Base-by-base conservation (phyloP, 2,888 invertebrate genomes). In the Acleris cristana region DNA sequence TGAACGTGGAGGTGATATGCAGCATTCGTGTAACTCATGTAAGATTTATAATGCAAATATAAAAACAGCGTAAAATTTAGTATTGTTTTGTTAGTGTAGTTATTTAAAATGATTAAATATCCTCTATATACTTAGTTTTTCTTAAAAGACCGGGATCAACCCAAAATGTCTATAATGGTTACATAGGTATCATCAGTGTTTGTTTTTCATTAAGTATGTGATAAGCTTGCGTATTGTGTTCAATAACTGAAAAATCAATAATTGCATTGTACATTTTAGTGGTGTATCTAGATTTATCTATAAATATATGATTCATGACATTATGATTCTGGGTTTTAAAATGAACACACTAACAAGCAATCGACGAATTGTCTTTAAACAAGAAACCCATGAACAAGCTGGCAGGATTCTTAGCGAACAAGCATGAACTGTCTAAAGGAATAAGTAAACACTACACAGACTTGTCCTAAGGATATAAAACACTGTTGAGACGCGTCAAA, bases 381-480 rank as follows among this genome's bases (percentile, higher is more conserved):
- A 40, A 40, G 14, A n/a, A 18, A 48, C 5, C 16, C 8, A 48
- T 16, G 1, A n/a, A 18, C 18, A 48, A 16, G 6, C 48, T 8
- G 48, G 18, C 18, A 18, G n/a, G 10, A 10, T 18, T 54, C 54
- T 10, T 44, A 3, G 40, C 40, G 18, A 21, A 18, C 56, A 23
- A 58, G 18, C 58, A 26, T 58, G 26, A 60, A 61, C 56, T 61
- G 49, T 49, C 56, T 65, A 61, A 56, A 12, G 64, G 40, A 63
- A 44, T 64, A 61, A 14, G 59, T 68, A 56, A 64, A 68, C 64
- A 67, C 16, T 60, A 68, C 64, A 67, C 16, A 45, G 56, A 66
- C 55, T 30, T 16, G 60, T 26, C 26, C 18, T 45, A 45, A 30
- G 30, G 44, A 52, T 44, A 45, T 44, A 40, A 55, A 40, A 56